These are phyloP conservation scores for Dromas ardeola DNA, from an alignment of 2,113 vertebrate genomes.

Conservation along the genomic window DNA sequence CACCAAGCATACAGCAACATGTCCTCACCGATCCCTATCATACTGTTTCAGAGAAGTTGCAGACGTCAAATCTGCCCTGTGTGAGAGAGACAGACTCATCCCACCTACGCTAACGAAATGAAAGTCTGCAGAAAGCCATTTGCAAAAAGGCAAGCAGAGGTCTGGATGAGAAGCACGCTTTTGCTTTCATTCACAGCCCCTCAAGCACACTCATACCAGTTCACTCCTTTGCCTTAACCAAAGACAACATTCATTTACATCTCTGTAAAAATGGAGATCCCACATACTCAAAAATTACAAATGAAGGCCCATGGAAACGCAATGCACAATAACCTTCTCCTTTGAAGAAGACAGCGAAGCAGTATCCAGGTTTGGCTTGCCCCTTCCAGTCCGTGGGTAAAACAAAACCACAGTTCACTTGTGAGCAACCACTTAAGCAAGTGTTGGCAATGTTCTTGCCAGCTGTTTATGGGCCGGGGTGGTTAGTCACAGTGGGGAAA, in stretches of 20 bases:
- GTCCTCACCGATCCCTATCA: not conserved
- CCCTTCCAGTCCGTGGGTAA: not conserved
- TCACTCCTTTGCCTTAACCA: not conserved
- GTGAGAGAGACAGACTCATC: not conserved
- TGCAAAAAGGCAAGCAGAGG: not conserved
- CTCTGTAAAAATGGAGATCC: not conserved
- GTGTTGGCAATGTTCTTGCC: not conserved
- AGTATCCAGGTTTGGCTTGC: not conserved
- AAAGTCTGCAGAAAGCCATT: not conserved
- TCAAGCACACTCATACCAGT: not conserved
- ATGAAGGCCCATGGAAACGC: not conserved
- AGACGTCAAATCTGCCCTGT: not conserved
- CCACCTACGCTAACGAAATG: not conserved
- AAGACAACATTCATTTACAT: not conserved
- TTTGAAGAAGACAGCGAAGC: not conserved
- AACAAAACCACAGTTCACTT: not conserved
- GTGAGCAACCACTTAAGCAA: not conserved
- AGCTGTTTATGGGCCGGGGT: not conserved
- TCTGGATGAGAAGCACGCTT: not conserved
- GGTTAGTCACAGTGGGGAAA: not conserved
- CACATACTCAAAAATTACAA: not conserved
- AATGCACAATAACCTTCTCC: not conserved
- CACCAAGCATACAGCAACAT: not conserved
- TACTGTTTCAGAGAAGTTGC: not conserved
- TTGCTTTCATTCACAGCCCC: not conserved